Conservation (phyloP, 1,140 invertebrate species). For the Meloidogyne hapla region DNA sequence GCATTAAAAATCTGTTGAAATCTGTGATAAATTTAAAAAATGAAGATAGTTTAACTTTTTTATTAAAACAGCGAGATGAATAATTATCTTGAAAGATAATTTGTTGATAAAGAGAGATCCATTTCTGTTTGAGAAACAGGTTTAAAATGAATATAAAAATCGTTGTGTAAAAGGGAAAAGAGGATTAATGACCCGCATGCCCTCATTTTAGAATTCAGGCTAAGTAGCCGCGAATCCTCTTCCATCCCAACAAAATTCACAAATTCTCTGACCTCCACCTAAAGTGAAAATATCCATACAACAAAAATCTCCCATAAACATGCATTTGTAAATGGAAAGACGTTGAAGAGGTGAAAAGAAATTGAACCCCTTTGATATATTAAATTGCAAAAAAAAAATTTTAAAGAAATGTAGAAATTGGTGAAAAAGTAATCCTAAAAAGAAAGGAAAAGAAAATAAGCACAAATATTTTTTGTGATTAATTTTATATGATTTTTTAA, state of each 20-base stretch:
- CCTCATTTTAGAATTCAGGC: not conserved
- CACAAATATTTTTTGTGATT: too few species aligned
- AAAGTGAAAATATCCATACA: not conserved
- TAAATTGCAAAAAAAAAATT: too few species aligned
- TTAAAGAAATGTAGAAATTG: too few species aligned
- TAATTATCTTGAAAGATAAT: not conserved
- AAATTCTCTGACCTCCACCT: not conserved
- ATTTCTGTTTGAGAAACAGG: not conserved
- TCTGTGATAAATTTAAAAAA: too few species aligned
- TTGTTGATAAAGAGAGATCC: not conserved
- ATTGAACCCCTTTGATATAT: too few species aligned
- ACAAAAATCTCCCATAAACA: not conserved
- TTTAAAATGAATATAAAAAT: not conserved
- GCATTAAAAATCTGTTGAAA: too few species aligned
- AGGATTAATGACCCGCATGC: constrained; percentile 1
- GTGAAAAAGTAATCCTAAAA: too few species aligned
- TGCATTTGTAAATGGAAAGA: not conserved
- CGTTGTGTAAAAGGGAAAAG: not conserved
- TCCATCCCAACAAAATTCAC: not conserved
- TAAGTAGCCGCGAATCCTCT: not conserved
- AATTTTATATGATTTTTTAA: too few species aligned
- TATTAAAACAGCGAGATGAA: too few species aligned
- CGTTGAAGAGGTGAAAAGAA: not conserved
- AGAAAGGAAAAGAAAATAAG: too few species aligned
- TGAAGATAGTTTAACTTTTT: too few species aligned